These are phyloP conservation scores for Polyodon spathula DNA, from an alignment of 2,113 vertebrate species.

Conservation along the genomic window DNA sequence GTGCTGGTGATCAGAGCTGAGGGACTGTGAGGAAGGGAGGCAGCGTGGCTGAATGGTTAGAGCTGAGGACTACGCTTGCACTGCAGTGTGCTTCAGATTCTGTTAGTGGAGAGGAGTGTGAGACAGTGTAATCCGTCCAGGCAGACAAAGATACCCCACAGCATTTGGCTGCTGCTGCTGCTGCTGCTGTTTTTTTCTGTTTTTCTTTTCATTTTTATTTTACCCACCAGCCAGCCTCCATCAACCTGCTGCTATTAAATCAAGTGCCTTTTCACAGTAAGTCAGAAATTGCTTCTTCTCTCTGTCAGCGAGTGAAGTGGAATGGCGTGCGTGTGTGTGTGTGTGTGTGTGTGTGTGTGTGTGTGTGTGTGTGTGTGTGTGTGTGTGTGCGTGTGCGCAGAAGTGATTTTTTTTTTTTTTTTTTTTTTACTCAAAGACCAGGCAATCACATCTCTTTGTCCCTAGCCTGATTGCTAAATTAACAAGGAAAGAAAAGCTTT, in stretches of 20 bases:
- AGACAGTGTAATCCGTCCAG: too few species aligned
- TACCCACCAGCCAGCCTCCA: not conserved
- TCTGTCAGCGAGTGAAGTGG: not conserved
- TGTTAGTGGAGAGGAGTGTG: too few species aligned
- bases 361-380: not conserved
- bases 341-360: not conserved
- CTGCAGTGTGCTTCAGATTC: too few species aligned
- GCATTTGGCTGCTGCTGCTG: too few species aligned
- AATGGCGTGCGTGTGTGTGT: not conserved
- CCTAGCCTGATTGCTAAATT: not conserved
- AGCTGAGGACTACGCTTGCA: too few species aligned
- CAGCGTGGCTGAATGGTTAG: too few species aligned
- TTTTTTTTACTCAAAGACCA: not conserved
- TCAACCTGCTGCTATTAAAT: slow-evolving; percentile 1
- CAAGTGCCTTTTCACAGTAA: not conserved
- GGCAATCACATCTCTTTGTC: not conserved
- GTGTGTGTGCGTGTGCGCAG: not conserved
- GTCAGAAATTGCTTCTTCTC: not conserved
- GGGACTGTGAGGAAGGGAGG: too few species aligned
- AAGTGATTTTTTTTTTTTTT: not conserved
- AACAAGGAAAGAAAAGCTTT: not conserved
- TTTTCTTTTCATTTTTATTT: not conserved
- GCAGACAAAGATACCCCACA: too few species aligned
- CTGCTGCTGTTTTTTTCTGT: too few species aligned
- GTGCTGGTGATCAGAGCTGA: too few species aligned